A percentile compares a stretch with the other conserved stretches of the same genome.
Evolutionary conservation across 2,797 vertebrate species (phyloP).

Genomic region (Halcyon smyrnensis): DNA sequence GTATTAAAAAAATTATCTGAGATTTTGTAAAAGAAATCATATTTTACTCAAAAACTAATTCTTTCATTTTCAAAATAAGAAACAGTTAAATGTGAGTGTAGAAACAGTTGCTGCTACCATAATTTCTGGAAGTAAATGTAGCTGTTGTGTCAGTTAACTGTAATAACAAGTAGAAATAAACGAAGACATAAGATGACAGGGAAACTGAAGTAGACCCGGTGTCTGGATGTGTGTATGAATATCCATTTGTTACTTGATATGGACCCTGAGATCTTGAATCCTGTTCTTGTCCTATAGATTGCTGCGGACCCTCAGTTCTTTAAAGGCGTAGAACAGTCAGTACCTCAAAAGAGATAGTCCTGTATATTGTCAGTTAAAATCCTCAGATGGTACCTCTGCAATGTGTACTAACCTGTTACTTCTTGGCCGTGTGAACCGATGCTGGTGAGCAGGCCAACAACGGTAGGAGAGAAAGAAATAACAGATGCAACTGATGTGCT

Average conservation of each 20-base stretch:
- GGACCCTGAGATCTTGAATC: neutral
- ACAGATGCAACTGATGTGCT: neutral
- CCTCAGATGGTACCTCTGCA: neutral
- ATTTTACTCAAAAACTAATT: neutral
- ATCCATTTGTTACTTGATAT: accelerated
- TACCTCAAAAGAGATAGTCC: neutral
- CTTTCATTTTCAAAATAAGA: neutral
- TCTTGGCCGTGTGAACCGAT: accelerated
- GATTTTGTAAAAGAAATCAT: neutral
- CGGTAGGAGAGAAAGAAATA: neutral
- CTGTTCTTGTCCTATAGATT: neutral
- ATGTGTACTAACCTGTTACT: accelerated
- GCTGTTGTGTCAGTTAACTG: neutral
- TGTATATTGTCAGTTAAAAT: neutral
- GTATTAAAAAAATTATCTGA: neutral
- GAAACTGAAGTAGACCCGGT: neutral
- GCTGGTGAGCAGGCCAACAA: neutral
- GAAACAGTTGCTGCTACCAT: neutral
- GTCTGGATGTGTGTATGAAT: neutral
- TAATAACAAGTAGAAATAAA: neutral
- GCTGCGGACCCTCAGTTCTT: neutral
- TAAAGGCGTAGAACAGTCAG: neutral
- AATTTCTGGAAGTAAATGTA: neutral
- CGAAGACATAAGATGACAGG: neutral
- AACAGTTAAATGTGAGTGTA: neutral